Percentiles rank a stretch among this genome's conserved stretches.
Evolutionary conservation across 2,797 vertebrate genomes (phyloP).

Genomic region (Ataeniobius toweri): DNA sequence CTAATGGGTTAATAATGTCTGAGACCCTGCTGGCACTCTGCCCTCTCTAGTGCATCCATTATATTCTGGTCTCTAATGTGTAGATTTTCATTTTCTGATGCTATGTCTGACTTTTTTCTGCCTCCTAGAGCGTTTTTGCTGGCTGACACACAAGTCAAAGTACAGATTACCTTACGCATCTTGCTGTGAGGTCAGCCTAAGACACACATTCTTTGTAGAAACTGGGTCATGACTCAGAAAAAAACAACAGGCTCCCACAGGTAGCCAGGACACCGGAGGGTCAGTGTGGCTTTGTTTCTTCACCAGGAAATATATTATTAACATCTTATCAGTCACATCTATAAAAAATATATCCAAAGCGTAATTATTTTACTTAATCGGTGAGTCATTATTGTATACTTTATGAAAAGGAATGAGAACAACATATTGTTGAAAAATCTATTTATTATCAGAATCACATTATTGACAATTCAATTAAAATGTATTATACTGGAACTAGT

Average conservation of each 20-base stretch:
- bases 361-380: background rate
- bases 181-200: background rate
- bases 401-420: too few relatives aligned
- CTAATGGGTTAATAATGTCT: background rate
- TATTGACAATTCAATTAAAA: too few relatives aligned
- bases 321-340: background rate
- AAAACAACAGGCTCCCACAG: background rate
- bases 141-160: background rate
- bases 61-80: background rate
- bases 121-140: background rate
- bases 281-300: background rate
- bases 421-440: too few relatives aligned
- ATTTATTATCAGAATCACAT: too few relatives aligned
- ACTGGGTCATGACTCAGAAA: conserved; percentile 2
- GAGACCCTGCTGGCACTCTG: background rate
- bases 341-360: background rate
- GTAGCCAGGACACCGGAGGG: background rate
- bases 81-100: background rate
- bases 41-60: background rate
- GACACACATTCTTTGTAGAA: conserved; percentile 6
- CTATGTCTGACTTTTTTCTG: background rate
- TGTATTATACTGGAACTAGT: too few relatives aligned
- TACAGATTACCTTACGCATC: background rate
- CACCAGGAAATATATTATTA: background rate
- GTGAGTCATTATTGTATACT: background rate